A percentile compares a stretch with the other conserved stretches of the same genome.
These are phyloP conservation scores for Slavum lentiscoides DNA, from an alignment of 2,888 invertebrate species.

Conservation along the genomic window DNA sequence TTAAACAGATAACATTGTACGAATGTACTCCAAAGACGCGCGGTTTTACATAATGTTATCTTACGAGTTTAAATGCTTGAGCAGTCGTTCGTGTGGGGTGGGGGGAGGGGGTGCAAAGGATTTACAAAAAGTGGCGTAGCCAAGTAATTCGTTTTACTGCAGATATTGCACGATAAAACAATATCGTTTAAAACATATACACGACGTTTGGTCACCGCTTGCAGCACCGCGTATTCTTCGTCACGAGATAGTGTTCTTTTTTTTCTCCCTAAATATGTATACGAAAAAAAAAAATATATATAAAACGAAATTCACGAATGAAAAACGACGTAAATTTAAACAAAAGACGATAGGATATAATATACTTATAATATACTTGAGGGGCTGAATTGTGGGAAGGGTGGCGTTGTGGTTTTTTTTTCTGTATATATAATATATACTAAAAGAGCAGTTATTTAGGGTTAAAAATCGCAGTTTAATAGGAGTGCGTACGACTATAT, in stretches of 20 bases:
- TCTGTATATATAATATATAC: neutral
- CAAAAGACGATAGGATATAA: slow-evolving; percentile 17
- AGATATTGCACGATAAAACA: slow-evolving; percentile 22
- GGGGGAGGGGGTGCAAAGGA: slow-evolving; percentile 1
- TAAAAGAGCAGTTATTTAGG: slow-evolving; percentile 44
- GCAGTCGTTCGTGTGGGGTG: neutral
- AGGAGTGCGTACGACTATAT: slow-evolving; percentile 5
- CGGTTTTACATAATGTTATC: slow-evolving; percentile 44
- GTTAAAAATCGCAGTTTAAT: slow-evolving; percentile 36
- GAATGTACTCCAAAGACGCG: slow-evolving; percentile 31
- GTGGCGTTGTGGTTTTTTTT: slow-evolving; percentile 26
- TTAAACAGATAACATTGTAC: slow-evolving; percentile 47
- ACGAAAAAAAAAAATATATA: neutral
- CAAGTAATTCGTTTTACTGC: slow-evolving; percentile 34
- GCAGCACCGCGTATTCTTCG: neutral
- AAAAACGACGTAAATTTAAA: slow-evolving; percentile 20
- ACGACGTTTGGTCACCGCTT: slow-evolving; percentile 3
- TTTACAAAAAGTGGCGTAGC: slow-evolving; percentile 14
- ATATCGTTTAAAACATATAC: slow-evolving; percentile 20
- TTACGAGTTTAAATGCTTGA: slow-evolving; percentile 24
- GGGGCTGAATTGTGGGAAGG: slow-evolving; percentile 21
- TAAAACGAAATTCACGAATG: slow-evolving; percentile 17
- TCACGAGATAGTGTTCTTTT: slow-evolving; percentile 14
- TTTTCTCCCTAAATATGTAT: neutral
- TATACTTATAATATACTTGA: neutral